These are phyloP conservation scores for Dryomyza anilis DNA, from an alignment of 2,888 invertebrate genomes.

Conservation along the genomic window DNA sequence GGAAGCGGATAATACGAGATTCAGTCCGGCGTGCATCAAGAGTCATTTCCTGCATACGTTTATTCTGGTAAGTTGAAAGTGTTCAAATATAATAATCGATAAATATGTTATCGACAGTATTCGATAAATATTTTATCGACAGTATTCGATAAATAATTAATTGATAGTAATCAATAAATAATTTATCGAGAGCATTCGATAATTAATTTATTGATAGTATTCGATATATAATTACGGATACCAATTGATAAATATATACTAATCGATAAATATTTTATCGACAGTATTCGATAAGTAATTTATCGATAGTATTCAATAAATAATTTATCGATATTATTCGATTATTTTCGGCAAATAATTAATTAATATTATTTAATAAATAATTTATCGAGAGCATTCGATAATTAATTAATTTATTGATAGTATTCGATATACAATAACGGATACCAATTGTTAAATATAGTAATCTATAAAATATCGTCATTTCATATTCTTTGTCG, in stretches of 20 bases:
- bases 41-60: constrained; percentile 94
- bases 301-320: neutral
- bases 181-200: neutral
- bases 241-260: no score
- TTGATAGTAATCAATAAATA: no score
- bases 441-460: no score
- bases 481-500: no score
- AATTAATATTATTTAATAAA: neutral
- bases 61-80: constrained; percentile 67
- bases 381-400: neutral
- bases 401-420: no score
- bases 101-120: neutral
- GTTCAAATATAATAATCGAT: neutral
- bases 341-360: no score
- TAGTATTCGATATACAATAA: no score
- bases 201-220: neutral
- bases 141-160: no score
- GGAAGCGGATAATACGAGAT: constrained; percentile 90
- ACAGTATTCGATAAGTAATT: neutral
- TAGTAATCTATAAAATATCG: no score
- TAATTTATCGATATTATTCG: no score
- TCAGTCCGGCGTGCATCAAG: constrained; percentile 92
- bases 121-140: neutral
- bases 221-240: no score
- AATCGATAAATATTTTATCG: no score